Conservation (phyloP, 2,888 invertebrate species). For the Gonocerus acuteangulatus region DNA sequence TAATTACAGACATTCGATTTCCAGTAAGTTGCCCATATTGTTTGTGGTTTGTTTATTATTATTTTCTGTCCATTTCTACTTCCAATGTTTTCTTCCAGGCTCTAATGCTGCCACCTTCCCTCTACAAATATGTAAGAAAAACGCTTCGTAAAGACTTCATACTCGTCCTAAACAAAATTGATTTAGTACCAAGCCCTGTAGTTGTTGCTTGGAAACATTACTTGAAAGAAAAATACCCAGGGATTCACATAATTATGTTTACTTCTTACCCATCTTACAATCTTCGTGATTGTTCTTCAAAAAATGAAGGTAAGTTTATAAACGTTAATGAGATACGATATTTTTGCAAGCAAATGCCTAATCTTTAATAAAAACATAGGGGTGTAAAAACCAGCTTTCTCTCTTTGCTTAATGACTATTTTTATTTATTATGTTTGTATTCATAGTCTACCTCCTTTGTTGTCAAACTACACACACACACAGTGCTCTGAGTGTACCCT, state of each 20-base stretch:
- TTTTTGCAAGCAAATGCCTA: too few relatives aligned
- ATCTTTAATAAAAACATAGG: too few relatives aligned
- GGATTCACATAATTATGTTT: slow-evolving; percentile 69
- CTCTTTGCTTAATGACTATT: too few relatives aligned
- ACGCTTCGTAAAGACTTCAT: slow-evolving; percentile 75
- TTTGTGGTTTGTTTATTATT: not conserved
- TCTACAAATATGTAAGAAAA: slow-evolving; percentile 70
- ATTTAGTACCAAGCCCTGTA: slow-evolving; percentile 69
- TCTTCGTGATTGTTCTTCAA: slow-evolving; percentile 50
- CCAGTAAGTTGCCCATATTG: slow-evolving; percentile 51
- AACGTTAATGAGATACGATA: too few relatives aligned
- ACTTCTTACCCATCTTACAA: slow-evolving; percentile 75
- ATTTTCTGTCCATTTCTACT: not conserved
- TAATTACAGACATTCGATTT: slow-evolving; percentile 82
- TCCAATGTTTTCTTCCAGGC: slow-evolving; percentile 55
- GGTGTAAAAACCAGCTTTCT: too few relatives aligned
- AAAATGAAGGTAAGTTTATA: slow-evolving; percentile 47
- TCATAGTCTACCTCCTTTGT: too few relatives aligned
- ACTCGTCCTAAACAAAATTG: slow-evolving; percentile 84
- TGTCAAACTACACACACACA: too few relatives aligned
- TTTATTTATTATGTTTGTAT: too few relatives aligned
- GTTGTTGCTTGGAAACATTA: slow-evolving; percentile 84
- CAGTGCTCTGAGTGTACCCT: too few relatives aligned
- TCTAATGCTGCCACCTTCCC: slow-evolving; percentile 80
- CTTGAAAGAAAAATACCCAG: slow-evolving; percentile 61